Evolutionary conservation across 1,140 invertebrate genomes (phyloP).

Genomic region (Portunus trituberculatus): DNA sequence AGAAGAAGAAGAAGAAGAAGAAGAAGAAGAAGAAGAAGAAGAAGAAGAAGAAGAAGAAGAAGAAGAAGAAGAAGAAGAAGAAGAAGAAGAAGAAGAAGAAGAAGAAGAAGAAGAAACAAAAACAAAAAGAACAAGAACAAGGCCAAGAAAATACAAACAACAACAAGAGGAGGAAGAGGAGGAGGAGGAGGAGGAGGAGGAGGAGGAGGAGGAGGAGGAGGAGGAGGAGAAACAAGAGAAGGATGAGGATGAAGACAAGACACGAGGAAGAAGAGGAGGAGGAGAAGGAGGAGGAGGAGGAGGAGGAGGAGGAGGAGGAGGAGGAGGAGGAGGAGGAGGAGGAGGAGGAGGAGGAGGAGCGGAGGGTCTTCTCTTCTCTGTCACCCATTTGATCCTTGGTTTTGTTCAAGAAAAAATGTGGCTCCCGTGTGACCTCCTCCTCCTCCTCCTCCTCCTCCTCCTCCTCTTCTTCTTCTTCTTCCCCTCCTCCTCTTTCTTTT

Average conservation of each 20-base stretch:
- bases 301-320: neutral
- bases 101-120: neutral
- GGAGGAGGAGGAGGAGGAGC: too few species aligned
- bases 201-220: neutral
- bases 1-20: too few species aligned
- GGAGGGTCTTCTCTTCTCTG: neutral
- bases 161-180: neutral
- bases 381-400: neutral
- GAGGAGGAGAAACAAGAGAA: neutral
- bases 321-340: too few species aligned
- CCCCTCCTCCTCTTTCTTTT: neutral
- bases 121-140: neutral
- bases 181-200: neutral
- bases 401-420: neutral
- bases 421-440: neutral
- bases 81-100: neutral
- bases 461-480: neutral
- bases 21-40: too few species aligned
- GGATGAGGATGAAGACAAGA: neutral
- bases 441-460: neutral
- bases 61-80: too few species aligned
- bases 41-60: too few species aligned
- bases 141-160: neutral
- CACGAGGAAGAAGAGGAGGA: too few species aligned
- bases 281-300: too few species aligned